Conservation (phyloP, 2,113 vertebrate genomes). For the Noctilio leporinus region DNA sequence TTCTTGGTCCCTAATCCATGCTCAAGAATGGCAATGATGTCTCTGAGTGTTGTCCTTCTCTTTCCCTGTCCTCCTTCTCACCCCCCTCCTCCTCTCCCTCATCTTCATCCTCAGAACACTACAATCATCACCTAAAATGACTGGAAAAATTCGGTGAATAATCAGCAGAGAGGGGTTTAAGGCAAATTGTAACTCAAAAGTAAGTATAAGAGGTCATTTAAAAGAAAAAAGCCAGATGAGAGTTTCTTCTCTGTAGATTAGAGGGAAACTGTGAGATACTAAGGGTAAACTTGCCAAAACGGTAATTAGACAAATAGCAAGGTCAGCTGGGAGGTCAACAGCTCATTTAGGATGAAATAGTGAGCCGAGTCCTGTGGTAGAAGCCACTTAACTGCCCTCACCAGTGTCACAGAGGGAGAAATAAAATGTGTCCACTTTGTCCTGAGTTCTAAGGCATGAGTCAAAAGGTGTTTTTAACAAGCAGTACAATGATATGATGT, state of each 20-base stretch:
- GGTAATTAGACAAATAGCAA: neutral
- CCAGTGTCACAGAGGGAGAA: neutral
- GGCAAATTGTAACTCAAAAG: neutral
- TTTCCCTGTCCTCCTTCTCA: neutral
- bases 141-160: neutral
- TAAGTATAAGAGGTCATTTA: neutral
- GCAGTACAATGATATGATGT: neutral
- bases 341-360: neutral
- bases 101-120: neutral
- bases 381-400: neutral
- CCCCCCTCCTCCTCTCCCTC: neutral
- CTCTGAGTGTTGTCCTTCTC: neutral
- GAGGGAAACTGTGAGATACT: neutral
- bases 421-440: neutral
- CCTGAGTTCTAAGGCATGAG: neutral
- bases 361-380: neutral
- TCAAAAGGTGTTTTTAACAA: conserved; percentile 9
- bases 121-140: neutral
- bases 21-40: neutral
- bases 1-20: accelerated
- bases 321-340: neutral
- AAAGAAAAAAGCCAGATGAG: neutral
- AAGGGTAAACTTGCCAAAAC: neutral
- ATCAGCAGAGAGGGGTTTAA: neutral
- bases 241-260: neutral